Evolutionary conservation across 1,140 invertebrate genomes (phyloP), one percentile per base, ranked within the genome.

Genomic region (Harpegnathos saltator): DNA sequence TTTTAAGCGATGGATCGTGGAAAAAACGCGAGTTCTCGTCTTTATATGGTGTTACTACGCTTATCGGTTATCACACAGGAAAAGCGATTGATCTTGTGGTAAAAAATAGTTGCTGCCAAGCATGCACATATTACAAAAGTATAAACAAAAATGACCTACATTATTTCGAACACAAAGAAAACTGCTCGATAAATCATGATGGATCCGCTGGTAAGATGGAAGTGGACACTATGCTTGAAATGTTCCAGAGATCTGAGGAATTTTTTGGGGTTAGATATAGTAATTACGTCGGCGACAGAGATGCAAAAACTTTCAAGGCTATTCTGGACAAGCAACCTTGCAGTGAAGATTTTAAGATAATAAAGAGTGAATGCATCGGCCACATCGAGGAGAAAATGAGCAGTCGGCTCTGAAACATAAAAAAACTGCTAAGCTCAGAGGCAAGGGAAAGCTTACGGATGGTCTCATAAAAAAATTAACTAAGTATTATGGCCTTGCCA

Each of bases 181-280:
- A 71, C 17, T 71, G 68, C 48, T 7, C 50, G 15, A n/a, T n/a
- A 58, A 84, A 88, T 77, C 80, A 87, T 77, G 38, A 78, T 14
- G 85, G 78, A 15, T 75, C 59, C 63, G 52, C 75, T 29, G 86
- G 81, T 19, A 83, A 82, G 33, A 87, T 89, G 77, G 82, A 89
- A 59, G 88, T 85, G 15, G 74, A 88, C 22, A 63, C 75, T 59
- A 62, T 85, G 24, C 24, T 61, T 48, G 74, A 82, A 50, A 85
- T 89, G 29, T 89, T 83, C 59, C 15, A 26, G n/a, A 50, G 83
- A 22, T 89, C 83, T 24, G 66, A 19, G 14, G 52, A 78, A 14
- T 17, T 12, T 50, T 65, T 77, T 22, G 63, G 71, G 65, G 74
- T 87, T 2, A 19, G 24, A 12, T 69, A 69, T 14, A 22, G 15